Evolutionary conservation across 2,797 vertebrate genomes (phyloP).

Genomic region (Euthynnus affinis): DNA sequence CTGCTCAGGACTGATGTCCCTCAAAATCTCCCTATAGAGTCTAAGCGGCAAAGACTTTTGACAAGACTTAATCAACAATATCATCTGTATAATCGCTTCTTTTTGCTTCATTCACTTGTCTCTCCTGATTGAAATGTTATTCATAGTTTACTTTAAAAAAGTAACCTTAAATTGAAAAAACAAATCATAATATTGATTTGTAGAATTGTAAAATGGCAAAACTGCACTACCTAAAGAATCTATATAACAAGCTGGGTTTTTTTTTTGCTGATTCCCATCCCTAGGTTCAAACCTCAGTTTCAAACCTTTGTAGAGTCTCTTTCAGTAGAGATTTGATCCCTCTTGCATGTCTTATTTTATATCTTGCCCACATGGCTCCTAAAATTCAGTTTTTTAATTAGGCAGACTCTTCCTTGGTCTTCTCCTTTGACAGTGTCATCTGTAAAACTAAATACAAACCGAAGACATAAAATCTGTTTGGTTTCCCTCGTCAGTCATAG

Average conservation of each 20-base stretch:
- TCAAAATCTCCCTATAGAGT: too few relatives aligned
- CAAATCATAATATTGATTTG: too few relatives aligned
- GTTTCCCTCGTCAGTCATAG: background rate
- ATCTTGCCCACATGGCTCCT: background rate
- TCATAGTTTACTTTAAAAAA: background rate
- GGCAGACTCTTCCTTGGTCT: constrained; percentile 15
- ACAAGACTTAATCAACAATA: too few relatives aligned
- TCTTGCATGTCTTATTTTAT: background rate
- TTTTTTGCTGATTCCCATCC: too few relatives aligned
- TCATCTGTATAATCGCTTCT: too few relatives aligned
- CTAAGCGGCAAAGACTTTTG: too few relatives aligned
- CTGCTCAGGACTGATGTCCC: too few relatives aligned
- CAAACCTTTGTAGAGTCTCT: background rate
- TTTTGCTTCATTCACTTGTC: too few relatives aligned
- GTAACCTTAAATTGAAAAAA: background rate
- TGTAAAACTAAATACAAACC: background rate
- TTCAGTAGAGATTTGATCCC: background rate
- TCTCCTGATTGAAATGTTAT: background rate
- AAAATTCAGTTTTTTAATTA: constrained; percentile 5
- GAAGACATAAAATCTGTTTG: background rate
- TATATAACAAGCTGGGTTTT: background rate
- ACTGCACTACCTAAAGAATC: background rate
- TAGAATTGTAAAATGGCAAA: too few relatives aligned
- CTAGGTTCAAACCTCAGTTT: background rate
- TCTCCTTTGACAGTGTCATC: background rate